Base-by-base conservation (phyloP, 1,140 invertebrate genomes). In the Euura lappo region DNA sequence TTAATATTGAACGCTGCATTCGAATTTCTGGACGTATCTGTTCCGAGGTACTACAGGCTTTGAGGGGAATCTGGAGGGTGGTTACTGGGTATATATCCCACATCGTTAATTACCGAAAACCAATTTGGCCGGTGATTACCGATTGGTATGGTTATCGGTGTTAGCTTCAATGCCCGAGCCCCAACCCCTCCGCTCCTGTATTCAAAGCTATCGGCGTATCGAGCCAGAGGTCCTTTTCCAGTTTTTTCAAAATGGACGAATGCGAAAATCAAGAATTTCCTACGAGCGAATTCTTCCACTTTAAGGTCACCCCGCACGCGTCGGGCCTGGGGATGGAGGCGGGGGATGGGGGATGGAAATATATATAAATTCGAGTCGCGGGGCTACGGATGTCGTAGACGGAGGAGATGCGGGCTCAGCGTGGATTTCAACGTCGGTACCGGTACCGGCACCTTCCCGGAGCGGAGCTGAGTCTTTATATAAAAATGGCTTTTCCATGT, bases 401-500 rank as follows among this genome's bases (percentile, higher is more conserved):
- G 66, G 73, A 76, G 74, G 72, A 72, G 71, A 71, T 72, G 74
- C 65, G 72, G 69, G 66, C 69, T 75, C 68, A 65, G 70, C 72
- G 71, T 76, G 75, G 74, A 76, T 70, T 77, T 77, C 74, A 75
- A 72, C 68, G 44, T 72, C 51, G 70, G 72, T 8, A 60, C 69
- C 73, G 65, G 72, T 70, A 72, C 28, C 28, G 28, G 70, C 72
- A 68, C 51, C 68, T 43, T 75, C 73, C 7, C 28, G 28, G 28
- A 28, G 28, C 45, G 65, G 68, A 71, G 72, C 69, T 67, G 42
- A 60, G 51, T 60, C 70, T 75, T 81, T 77, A 80, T 80, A 74
- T 79, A 82, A 85, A 79, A 85, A 85, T 85, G 84, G 81, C 81
- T 83, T 85, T 85, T 85, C 78, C 83, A 76, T 84, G 84, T 86